phyloP scores from a whole-genome alignment of 2,113 vertebrate species.

The Haemorhous mexicanus region DNA sequence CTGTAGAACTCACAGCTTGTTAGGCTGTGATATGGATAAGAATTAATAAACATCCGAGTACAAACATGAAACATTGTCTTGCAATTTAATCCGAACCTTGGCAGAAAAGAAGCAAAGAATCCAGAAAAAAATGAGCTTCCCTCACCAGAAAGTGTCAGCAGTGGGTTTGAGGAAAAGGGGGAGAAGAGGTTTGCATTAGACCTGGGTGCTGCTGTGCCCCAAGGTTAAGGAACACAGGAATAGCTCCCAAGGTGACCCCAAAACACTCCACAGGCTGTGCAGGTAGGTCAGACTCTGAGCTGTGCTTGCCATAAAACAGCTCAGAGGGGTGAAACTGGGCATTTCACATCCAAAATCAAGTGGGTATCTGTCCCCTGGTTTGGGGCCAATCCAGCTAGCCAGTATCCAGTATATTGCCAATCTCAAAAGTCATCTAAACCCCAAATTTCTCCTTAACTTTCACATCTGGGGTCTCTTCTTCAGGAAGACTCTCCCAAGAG shows the following conservation, averaged over 20 bases:
- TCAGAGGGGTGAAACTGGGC: background rate
- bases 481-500: background rate
- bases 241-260: background rate
- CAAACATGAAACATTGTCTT: fast-evolving
- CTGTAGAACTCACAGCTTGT: background rate
- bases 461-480: background rate
- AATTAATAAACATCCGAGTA: background rate
- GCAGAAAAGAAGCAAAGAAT: background rate
- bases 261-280: background rate
- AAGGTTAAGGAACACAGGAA: background rate
- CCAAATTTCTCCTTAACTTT: background rate
- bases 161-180: no score
- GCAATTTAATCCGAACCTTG: background rate
- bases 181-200: background rate
- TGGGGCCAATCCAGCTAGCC: background rate
- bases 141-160: background rate
- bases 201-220: no score
- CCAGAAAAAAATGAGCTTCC: background rate
- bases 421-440: background rate
- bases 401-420: background rate
- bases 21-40: no score
- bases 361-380: background rate
- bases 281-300: fast-evolving
- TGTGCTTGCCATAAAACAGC: background rate
- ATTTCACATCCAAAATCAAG: background rate